These are phyloP conservation scores for Pangasius djambal DNA, from an alignment of 2,797 vertebrate genomes.

Conservation along the genomic window DNA sequence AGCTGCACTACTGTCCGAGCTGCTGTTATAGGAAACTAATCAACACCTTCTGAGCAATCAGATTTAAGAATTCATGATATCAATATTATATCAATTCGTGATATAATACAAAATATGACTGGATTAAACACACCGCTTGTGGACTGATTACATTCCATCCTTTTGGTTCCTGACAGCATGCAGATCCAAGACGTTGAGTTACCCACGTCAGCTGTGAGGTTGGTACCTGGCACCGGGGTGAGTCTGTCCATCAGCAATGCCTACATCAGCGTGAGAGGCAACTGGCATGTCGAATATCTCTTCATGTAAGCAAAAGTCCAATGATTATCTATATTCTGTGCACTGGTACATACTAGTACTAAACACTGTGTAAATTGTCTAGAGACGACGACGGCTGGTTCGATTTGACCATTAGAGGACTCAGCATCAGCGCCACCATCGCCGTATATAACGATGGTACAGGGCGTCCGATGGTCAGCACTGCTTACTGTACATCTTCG, in stretches of 20 bases:
- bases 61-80: background rate
- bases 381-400: slow-evolving; percentile 76
- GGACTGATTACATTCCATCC: background rate
- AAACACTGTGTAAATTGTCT: slow-evolving; percentile 18
- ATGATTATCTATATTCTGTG: background rate
- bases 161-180: slow-evolving; percentile 62
- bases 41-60: too few species aligned
- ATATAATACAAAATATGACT: background rate
- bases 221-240: slow-evolving; percentile 69
- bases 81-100: background rate
- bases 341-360: background rate
- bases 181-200: slow-evolving; percentile 64
- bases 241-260: slow-evolving; percentile 68
- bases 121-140: background rate
- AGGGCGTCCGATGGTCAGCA: slow-evolving; percentile 68
- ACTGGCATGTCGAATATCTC: slow-evolving; percentile 74
- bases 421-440: slow-evolving; percentile 65
- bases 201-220: slow-evolving; percentile 62
- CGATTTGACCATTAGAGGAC: slow-evolving; percentile 64
- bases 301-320: slow-evolving; percentile 67
- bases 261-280: slow-evolving; percentile 70
- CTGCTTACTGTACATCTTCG: slow-evolving; percentile 59
- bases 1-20: too few species aligned
- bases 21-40: too few species aligned
- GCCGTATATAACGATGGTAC: slow-evolving; percentile 67